phyloP scores from a whole-genome alignment of 2,113 vertebrate genomes.

The Bothrops jararaca region DNA sequence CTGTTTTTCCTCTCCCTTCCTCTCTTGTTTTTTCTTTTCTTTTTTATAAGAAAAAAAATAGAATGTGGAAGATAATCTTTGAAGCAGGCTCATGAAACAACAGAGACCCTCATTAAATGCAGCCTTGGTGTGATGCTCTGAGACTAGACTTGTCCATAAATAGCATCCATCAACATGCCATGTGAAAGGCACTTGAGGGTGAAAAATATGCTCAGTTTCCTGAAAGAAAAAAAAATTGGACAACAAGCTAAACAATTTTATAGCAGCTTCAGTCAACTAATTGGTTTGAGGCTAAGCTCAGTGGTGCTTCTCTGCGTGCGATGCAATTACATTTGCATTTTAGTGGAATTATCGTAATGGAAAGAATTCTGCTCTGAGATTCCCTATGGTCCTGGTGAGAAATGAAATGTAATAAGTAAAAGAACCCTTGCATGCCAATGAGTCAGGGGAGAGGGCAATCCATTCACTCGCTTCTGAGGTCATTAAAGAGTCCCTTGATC shows the following conservation, averaged over 20 bases:
- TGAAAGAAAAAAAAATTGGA: not conserved
- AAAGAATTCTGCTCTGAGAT: conserved; percentile 4
- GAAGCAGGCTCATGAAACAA: not conserved
- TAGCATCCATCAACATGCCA: not conserved
- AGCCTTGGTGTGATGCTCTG: not conserved
- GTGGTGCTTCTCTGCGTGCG: not conserved
- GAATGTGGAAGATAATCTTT: not conserved
- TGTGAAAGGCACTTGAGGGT: not conserved
- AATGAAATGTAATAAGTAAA: conserved; percentile 7
- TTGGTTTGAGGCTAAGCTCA: conserved; percentile 3
- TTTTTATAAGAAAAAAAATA: not conserved
- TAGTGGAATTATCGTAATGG: not conserved
- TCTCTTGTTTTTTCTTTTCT: not conserved
- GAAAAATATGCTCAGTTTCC: not conserved
- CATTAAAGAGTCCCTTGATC: not conserved
- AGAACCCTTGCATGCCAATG: conserved; percentile 9
- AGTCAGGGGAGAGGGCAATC: not conserved
- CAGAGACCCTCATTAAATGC: not conserved
- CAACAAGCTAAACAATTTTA: not conserved
- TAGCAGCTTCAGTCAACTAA: not conserved
- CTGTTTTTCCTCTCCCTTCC: not conserved
- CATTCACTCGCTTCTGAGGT: not conserved
- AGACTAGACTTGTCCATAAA: not conserved
- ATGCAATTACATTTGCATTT: conserved; percentile 25
- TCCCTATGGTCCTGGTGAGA: not conserved